Base-by-base conservation (phyloP, 2,113 vertebrate genomes). In the Cebus imitator region DNA sequence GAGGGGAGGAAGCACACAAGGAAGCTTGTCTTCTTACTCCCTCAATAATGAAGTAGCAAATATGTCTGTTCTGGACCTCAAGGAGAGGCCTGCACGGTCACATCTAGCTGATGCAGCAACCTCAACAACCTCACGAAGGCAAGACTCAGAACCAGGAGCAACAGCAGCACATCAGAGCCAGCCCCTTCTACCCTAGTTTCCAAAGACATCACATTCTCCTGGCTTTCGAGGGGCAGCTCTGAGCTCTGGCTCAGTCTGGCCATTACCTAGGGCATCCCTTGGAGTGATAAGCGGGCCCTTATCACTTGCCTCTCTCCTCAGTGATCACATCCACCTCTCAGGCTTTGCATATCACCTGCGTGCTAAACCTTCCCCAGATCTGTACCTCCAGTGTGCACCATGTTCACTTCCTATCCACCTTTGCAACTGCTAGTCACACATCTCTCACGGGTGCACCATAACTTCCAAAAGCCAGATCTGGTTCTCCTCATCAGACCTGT, bases 351-450 rank as follows among this genome's bases (percentile, higher is more conserved):
- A 16, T 9, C 17, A 12, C 52, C 40, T 57, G 1, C 10, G 5
- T 58, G 48, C 45, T 66, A 13, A 50, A n/a, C 5, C 20, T 13
- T 88, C 89, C 89, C 25, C 88, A 43, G 35, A n/a, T 14, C 5
- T 13, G 4, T 20, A 35, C 35, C 40, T 45, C 21, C 10, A 21
- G 21, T 17, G n/a, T 0, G 2, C 8, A 8, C 10, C 3, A 18
- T 18, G 18, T n/a, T 48, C 20, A 6, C 61, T 43, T 23, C 3
- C 0, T 3, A 27, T 21, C 78, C 61, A 8, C 1, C 23, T 16
- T 32, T 17, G 21, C 11, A 55, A 1, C 18, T 14, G 32, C 50
- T 3, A 1, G 27, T 32, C 43, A 21, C 10, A 12, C 10, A 8
- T 48, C 14, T 14, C 16, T 45, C 7, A 6, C 35, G 14, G 50